Percentiles rank a stretch among this genome's conserved stretches.
Conservation (phyloP, 2,888 invertebrate species). For the Habrosyne pyritoides region DNA sequence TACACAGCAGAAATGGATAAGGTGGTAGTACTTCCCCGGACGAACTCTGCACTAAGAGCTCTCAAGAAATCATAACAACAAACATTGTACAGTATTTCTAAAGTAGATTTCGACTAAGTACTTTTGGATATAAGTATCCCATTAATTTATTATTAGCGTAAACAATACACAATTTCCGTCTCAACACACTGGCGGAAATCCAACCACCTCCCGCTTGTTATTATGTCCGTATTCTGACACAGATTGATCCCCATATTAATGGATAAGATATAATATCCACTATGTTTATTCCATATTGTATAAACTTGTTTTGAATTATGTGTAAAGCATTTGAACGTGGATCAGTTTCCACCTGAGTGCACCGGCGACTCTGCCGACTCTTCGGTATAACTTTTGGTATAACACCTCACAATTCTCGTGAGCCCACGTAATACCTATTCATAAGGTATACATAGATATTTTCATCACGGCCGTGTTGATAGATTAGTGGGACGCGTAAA, state of each 20-base stretch:
- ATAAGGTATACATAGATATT: slow-evolving; percentile 1
- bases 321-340: slow-evolving; percentile 5
- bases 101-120: slow-evolving; percentile 10
- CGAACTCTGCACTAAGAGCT: too few relatives aligned
- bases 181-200: slow-evolving; percentile 36
- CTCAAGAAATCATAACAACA: too few relatives aligned
- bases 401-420: background rate
- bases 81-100: too few relatives aligned
- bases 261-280: slow-evolving; percentile 22
- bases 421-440: background rate
- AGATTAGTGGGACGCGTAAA: background rate
- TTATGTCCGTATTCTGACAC: slow-evolving; percentile 27
- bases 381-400: slow-evolving; percentile 13
- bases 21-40: too few relatives aligned
- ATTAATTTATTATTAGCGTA: slow-evolving; percentile 28
- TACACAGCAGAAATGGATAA: too few relatives aligned
- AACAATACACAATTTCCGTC: slow-evolving; percentile 29
- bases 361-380: slow-evolving; percentile 42
- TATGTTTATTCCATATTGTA: background rate
- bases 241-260: slow-evolving; percentile 32
- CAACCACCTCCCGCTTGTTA: slow-evolving; percentile 25
- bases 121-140: slow-evolving; percentile 28
- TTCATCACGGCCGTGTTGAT: background rate
- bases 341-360: slow-evolving; percentile 36
- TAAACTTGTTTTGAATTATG: background rate